Evolutionary conservation across 2,113 vertebrate species (phyloP).

Genomic region (Bambusicola thoracicus): DNA sequence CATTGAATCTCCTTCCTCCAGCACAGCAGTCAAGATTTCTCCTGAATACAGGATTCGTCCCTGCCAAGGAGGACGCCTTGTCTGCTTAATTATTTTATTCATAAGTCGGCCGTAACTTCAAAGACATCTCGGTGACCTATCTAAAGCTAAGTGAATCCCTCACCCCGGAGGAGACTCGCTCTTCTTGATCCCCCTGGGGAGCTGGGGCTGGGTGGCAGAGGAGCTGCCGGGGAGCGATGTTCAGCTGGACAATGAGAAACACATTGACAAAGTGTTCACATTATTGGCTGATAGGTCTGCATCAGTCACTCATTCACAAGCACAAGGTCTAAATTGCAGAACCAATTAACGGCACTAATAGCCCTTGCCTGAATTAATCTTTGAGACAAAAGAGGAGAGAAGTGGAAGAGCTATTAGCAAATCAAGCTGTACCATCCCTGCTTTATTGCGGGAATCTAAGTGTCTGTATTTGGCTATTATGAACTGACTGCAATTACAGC

Average conservation of each 20-base stretch:
- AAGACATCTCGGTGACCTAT: conserved; percentile 76
- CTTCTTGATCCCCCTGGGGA: conserved; percentile 47
- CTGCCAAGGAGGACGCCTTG: background rate
- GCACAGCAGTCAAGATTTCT: background rate
- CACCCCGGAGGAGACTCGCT: conserved; percentile 32
- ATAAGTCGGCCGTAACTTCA: conserved; percentile 37
- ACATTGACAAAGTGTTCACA: conserved; percentile 93
- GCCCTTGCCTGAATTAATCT: conserved; percentile 99
- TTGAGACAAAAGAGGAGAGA: conserved; percentile 97
- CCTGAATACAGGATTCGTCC: background rate
- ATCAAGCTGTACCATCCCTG: conserved; percentile 96
- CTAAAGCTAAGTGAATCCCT: conserved; percentile 59
- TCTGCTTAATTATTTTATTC: conserved; percentile 61
- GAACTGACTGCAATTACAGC: conserved; percentile 97
- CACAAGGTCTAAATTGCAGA: conserved; percentile 99
- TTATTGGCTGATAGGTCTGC: conserved; percentile 88
- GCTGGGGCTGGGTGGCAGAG: background rate
- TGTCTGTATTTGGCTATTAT: conserved; percentile 92
- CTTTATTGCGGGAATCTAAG: conserved; percentile 93
- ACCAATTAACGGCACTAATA: conserved; percentile 99
- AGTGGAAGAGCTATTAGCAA: conserved; percentile 94
- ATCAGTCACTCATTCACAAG: conserved; percentile 97
- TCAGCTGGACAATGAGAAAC: conserved; percentile 86
- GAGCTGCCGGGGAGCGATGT: conserved; percentile 73
- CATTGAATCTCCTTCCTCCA: background rate